A percentile compares a stretch with the other conserved stretches of the same genome.
Conservation (phyloP, 2,888 invertebrate species). For the Polyommatus icarus region DNA sequence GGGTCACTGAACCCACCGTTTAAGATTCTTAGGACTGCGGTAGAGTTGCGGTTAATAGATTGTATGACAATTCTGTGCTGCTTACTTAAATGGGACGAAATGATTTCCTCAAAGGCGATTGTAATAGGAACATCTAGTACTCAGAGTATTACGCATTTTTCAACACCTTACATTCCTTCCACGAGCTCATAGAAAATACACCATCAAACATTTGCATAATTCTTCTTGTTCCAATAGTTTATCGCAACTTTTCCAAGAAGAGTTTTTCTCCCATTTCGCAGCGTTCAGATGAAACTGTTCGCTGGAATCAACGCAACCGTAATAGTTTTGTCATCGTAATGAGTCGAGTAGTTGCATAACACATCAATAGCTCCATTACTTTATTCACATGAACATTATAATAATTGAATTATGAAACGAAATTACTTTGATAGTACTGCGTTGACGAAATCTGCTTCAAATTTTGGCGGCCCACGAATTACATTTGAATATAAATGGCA, state of each 20-base stretch:
- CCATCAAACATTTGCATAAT: neutral
- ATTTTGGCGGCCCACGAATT: slow-evolving; percentile 8
- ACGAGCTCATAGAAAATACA: neutral
- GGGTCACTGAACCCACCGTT: neutral
- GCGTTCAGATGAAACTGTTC: neutral
- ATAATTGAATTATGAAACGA: slow-evolving; percentile 31
- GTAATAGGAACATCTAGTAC: neutral
- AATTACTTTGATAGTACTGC: slow-evolving; percentile 12
- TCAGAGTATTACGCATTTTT: neutral
- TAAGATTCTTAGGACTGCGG: neutral
- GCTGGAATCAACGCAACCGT: slow-evolving; percentile 6
- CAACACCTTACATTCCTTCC: neutral
- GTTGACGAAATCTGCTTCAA: slow-evolving; percentile 13
- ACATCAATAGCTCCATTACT: slow-evolving; percentile 23
- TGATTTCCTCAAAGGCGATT: neutral
- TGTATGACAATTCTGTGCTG: neutral
- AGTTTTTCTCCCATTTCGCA: slow-evolving; percentile 4
- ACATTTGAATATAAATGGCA: slow-evolving; percentile 13
- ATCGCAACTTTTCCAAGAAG: neutral
- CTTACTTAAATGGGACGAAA: neutral
- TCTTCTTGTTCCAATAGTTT: neutral
- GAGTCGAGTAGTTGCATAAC: neutral
- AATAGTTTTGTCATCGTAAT: slow-evolving; percentile 12
- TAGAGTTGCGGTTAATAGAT: neutral
- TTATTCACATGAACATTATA: slow-evolving; percentile 27